A percentile compares a stretch with the other conserved stretches of the same genome.
Conservation (phyloP, 2,888 invertebrate species). For the Archips crataeganus region DNA sequence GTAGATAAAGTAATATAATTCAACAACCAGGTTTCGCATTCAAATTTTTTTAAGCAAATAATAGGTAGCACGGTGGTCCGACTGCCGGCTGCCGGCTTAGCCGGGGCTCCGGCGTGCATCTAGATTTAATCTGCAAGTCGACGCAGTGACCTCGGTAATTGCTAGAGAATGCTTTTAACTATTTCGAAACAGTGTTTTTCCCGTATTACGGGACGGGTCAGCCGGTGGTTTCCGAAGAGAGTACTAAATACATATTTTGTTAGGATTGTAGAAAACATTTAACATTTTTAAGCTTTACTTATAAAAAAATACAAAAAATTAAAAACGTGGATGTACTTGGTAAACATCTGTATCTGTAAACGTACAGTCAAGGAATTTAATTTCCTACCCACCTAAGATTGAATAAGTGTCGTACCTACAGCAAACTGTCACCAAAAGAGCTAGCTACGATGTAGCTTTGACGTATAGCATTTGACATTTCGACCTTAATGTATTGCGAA, state of each 20-base stretch:
- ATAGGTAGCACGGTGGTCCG: constrained; percentile 11
- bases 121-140: constrained; percentile 36
- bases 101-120: constrained; percentile 24
- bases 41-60: constrained; percentile 12
- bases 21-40: neutral
- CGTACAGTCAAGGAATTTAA: too few relatives aligned
- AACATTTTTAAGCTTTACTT: too few relatives aligned
- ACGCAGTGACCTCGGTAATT: constrained; percentile 37
- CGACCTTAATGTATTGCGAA: too few relatives aligned
- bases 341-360: too few relatives aligned
- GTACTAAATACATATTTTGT: neutral
- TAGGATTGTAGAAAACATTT: too few relatives aligned
- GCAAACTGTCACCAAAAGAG: too few relatives aligned
- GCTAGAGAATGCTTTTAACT: constrained; percentile 33
- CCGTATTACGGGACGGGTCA: neutral
- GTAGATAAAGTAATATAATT: neutral
- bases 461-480: too few relatives aligned
- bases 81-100: constrained; percentile 8
- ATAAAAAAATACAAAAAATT: too few relatives aligned
- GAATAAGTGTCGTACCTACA: too few relatives aligned
- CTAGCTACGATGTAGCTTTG: too few relatives aligned
- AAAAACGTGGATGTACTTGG: too few relatives aligned
- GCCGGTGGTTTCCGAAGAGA: neutral
- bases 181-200: constrained; percentile 22
- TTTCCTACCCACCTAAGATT: too few relatives aligned